A percentile compares a stretch with the other conserved stretches of the same genome.
These are phyloP conservation scores for Danaus melanippus DNA, from an alignment of 1,140 invertebrate genomes.

Conservation along the genomic window DNA sequence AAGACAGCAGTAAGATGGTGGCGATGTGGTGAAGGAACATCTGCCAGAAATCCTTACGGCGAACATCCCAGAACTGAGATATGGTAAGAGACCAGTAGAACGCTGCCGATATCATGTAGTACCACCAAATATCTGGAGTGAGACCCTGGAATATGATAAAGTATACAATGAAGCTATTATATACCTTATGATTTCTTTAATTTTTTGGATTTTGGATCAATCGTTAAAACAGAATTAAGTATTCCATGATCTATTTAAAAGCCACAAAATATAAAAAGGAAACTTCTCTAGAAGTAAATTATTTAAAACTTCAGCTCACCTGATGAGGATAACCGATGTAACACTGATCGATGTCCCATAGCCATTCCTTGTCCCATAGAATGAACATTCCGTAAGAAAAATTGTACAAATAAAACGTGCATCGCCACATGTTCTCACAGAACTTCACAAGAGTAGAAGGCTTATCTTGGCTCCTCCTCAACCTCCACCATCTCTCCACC, in stretches of 20 bases:
- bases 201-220: not conserved
- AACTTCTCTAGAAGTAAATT: not conserved
- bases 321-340: conserved; percentile 86
- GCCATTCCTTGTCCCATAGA: conserved; percentile 94
- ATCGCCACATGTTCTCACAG: conserved; percentile 92
- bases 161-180: not conserved
- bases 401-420: conserved; percentile 87
- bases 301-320: conserved; percentile 46
- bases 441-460: conserved; percentile 93
- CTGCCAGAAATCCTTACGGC: conserved; percentile 97
- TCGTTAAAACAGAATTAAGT: too few species aligned
- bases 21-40: conserved; percentile 98
- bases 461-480: conserved; percentile 85
- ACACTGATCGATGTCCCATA: conserved; percentile 94
- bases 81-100: conserved; percentile 97
- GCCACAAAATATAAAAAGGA: not conserved
- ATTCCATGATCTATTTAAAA: not conserved
- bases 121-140: conserved; percentile 89
- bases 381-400: conserved; percentile 88
- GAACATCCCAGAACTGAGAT: conserved; percentile 94
- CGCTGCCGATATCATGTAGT: conserved; percentile 94
- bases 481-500: conserved; percentile 91
- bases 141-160: conserved; percentile 73
- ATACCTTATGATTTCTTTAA: conserved; percentile 2
- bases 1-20: conserved; percentile 89